Percentiles rank a stretch among this genome's conserved stretches.
Evolutionary conservation across 2,797 vertebrate genomes (phyloP).

Genomic region (Acanthurus leucopareius): DNA sequence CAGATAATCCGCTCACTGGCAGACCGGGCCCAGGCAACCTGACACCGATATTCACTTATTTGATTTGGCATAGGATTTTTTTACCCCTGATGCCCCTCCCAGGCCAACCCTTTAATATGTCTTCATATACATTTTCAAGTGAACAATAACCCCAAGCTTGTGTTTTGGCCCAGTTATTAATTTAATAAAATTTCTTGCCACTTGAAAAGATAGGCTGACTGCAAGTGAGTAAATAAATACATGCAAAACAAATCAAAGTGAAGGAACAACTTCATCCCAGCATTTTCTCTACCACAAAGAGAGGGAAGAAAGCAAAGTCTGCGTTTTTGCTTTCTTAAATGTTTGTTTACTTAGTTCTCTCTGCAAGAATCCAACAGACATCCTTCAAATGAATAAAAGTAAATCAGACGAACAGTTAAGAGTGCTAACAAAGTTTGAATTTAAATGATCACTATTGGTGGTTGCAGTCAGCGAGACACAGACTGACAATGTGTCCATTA

Average conservation of each 20-base stretch:
- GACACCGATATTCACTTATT: too few species aligned
- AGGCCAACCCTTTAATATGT: too few species aligned
- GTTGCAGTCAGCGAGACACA: conserved; percentile 4
- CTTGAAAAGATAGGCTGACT: not conserved
- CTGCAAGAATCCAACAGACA: not conserved
- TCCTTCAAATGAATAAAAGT: not conserved
- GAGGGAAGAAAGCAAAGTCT: not conserved
- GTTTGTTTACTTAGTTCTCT: not conserved
- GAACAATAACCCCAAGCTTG: too few species aligned
- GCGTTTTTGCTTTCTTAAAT: not conserved
- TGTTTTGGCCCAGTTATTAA: not conserved
- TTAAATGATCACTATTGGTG: not conserved
- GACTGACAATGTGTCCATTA: conserved; percentile 50
- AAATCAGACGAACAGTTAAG: not conserved
- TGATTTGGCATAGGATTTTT: too few species aligned
- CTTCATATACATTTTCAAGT: too few species aligned
- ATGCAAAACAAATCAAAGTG: too few species aligned
- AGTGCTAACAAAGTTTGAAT: not conserved
- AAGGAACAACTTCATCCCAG: too few species aligned
- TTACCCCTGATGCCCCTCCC: too few species aligned
- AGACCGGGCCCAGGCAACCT: too few species aligned
- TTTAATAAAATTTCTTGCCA: not conserved
- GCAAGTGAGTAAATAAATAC: too few species aligned
- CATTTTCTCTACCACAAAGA: not conserved
- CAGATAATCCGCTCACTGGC: too few species aligned